phyloP scores from a whole-genome alignment of 1,140 invertebrate genomes.

The Brachionus rotundiformis region DNA sequence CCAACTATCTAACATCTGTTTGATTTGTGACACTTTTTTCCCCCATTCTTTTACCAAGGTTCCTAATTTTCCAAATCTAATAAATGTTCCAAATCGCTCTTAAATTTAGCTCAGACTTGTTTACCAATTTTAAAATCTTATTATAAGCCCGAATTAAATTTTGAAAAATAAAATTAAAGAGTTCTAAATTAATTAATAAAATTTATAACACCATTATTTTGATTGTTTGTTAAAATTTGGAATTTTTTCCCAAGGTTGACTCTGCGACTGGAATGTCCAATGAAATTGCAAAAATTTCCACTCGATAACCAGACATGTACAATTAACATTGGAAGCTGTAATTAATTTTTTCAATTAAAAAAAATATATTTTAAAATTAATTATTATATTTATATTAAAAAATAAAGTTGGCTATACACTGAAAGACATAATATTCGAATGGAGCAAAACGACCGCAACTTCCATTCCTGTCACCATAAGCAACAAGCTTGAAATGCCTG shows the following conservation, averaged over 20 bases:
- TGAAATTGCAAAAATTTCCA: constrained; percentile 54
- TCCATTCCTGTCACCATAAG: neutral
- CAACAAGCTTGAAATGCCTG: constrained; percentile 51
- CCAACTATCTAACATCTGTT: no score
- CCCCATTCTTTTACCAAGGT: no score
- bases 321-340: constrained; percentile 54
- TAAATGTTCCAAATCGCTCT: no score
- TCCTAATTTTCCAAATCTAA: no score
- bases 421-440: constrained; percentile 48
- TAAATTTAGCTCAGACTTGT: no score
- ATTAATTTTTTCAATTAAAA: neutral
- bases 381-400: neutral
- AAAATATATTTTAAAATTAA: neutral
- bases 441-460: neutral
- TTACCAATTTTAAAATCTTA: no score
- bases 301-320: constrained; percentile 54
- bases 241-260: neutral
- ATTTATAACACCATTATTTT: no score
- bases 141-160: no score
- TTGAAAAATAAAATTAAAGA: no score
- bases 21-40: no score
- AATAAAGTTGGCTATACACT: constrained; percentile 40
- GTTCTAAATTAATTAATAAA: no score
- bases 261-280: constrained; percentile 53
- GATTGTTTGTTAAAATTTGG: neutral